Evolutionary conservation across 2,888 invertebrate genomes (phyloP), one percentile per base, ranked within the genome.

Genomic region (Calliopum simillimum): DNA sequence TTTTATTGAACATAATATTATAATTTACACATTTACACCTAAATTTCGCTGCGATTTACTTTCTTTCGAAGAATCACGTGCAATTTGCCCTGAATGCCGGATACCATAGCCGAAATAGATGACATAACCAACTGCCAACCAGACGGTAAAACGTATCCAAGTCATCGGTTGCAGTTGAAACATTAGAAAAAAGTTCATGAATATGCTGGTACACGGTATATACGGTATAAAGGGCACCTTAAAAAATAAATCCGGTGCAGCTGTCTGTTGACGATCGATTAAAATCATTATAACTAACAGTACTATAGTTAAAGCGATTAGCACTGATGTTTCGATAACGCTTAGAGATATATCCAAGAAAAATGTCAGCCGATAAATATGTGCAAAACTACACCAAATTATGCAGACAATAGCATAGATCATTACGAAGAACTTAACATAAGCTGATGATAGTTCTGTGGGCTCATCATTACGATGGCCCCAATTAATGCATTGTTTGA

Each of bases 131-230:
- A 96, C 87, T 6, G 88, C 81, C 77, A 98, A 89, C 97, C 97
- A 98, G n/a, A 94, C 89, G 67, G 89, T 87, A 87, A 97, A 97
- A 79, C 97, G 88, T 70, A 96, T 90, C 97, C 97, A 97, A 2
- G 97, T 97, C 79, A 91, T 89, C 64, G 88, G 79, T 82, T 95
- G 94, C 73, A 98, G 87, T 87, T 96, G 94, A 79, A 95, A 89
- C 97, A 97, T 97, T 67, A 98, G 88, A 86, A 96, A 96, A 65
- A 96, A 87, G 87, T 98, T 98, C 80, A 95, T 92, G 74, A 95
- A 90, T 55, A 96, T 91, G 85, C 96, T 96, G 11, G 94, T 81
- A 79, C 92, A 92, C 2, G 97, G 97, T 74, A 97, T 88, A 55
- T 94, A 84, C 0, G 97, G 97, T 12, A 97, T 94, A 65, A 93